Conservation (phyloP, 2,113 vertebrate species). For the Pteruthius melanotis region DNA sequence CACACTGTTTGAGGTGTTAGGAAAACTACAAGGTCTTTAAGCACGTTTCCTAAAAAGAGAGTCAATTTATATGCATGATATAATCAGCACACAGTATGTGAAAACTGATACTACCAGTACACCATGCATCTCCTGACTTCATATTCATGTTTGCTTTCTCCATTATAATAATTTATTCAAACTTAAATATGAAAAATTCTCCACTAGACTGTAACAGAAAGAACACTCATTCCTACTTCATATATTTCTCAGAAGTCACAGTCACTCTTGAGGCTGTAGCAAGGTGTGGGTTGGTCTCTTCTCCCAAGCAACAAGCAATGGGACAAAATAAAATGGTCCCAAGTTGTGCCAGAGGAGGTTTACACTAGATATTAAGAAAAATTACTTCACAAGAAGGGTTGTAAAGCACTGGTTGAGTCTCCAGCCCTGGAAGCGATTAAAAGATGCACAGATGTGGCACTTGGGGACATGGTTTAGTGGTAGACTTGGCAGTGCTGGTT, state of each 20-base stretch:
- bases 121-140: not conserved
- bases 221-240: not conserved
- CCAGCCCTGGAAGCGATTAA: not conserved
- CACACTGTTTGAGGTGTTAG: not conserved
- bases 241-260: not conserved
- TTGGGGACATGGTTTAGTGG: not conserved
- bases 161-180: not conserved
- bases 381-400: not conserved
- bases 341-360: not conserved
- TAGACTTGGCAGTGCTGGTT: not conserved
- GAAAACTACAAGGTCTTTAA: not conserved
- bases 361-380: not conserved
- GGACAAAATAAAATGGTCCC: not conserved
- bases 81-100: not conserved
- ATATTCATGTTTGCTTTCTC: not conserved
- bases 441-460: not conserved
- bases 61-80: not conserved
- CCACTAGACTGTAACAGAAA: not conserved
- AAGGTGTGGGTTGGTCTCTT: not conserved
- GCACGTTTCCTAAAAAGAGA: not conserved
- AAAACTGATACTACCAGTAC: not conserved
- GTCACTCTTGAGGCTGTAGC: not conserved
- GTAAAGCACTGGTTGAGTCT: not conserved
- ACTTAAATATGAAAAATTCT: not conserved
- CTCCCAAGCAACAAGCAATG: not conserved